Conservation (phyloP, 2,797 vertebrate species). For the Margarornis squamiger region DNA sequence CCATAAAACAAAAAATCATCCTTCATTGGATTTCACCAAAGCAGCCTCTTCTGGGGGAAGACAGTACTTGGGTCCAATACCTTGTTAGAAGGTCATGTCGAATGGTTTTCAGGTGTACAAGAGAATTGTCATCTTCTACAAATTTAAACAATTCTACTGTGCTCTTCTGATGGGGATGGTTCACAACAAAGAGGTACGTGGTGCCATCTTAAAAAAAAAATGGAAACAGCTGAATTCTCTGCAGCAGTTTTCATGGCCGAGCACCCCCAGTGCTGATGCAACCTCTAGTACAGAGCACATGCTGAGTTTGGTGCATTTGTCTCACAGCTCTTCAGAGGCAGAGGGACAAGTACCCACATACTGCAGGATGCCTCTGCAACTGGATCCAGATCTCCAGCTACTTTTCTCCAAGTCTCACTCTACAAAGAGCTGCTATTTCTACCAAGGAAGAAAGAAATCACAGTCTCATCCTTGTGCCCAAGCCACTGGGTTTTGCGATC, state of each 20-base stretch:
- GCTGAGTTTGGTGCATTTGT: neutral
- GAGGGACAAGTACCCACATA: neutral
- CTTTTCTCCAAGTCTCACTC: neutral
- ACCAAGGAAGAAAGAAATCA: neutral
- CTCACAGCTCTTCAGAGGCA: neutral
- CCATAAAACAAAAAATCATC: neutral
- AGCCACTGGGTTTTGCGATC: neutral
- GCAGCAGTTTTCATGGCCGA: neutral
- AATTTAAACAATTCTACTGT: constrained; percentile 91
- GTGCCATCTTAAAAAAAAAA: constrained; percentile 76
- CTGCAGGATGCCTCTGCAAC: neutral
- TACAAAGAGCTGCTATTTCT: neutral
- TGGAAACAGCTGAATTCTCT: neutral
- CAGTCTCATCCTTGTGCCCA: neutral
- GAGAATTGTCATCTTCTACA: constrained; percentile 80
- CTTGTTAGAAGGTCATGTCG: constrained; percentile 85
- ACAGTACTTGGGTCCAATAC: constrained; percentile 61
- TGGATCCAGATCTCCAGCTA: neutral
- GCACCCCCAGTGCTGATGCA: neutral
- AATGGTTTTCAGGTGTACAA: constrained; percentile 87
- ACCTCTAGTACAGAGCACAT: neutral
- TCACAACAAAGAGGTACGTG: constrained; percentile 89
- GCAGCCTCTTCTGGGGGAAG: neutral
- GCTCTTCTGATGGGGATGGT: constrained; percentile 84
- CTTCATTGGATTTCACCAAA: neutral